Base-by-base conservation (phyloP, 1,140 invertebrate species). In the Schlechtendalia chinensis region DNA sequence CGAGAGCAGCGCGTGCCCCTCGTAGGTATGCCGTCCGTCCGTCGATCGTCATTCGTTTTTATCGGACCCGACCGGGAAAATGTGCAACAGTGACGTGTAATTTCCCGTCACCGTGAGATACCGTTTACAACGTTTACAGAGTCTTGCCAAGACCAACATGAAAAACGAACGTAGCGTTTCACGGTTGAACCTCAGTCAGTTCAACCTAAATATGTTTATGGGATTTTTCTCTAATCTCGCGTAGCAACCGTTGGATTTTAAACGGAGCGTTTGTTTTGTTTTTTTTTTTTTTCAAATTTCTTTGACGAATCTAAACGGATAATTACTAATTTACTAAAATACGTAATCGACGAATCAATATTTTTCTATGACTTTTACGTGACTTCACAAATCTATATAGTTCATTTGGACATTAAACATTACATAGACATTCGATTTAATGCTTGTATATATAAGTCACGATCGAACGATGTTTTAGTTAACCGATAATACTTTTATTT, bases 51-150 rank as follows among this genome's bases (percentile, higher is more conserved):
- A n/a, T n/a, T n/a, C n/a, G n/a, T n/a, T n/a, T n/a, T n/a, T n/a
- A n/a, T n/a, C n/a, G n/a, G n/a, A n/a, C n/a, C n/a, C n/a, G n/a
- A n/a, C n/a, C n/a, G n/a, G n/a, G n/a, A n/a, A n/a, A n/a, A 22
- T 24, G 45, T 71, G 67, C 67, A 71, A 24, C 45, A 71, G 10
- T 71, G 67, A 71, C 67, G 67, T 59, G 22, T 47, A 86, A 54
- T 86, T 86, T 71, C 24, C 67, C 67, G 67, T 71, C 67, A 67
- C 32, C 22, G n/a, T n/a, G n/a, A n/a, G n/a, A n/a, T n/a, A n/a
- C n/a, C n/a, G 22, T 45, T 45, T 45, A 67, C 32, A 32, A 2
- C 29, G 32, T 65, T 65, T 27, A 71, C n/a, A 71, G 50, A 71
- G n/a, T 24, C 50, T 14, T 71, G 50, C 45, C 14, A 24, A 71